Evolutionary conservation across 2,797 vertebrate genomes (phyloP).

Genomic region (Eutrigla gurnardus): DNA sequence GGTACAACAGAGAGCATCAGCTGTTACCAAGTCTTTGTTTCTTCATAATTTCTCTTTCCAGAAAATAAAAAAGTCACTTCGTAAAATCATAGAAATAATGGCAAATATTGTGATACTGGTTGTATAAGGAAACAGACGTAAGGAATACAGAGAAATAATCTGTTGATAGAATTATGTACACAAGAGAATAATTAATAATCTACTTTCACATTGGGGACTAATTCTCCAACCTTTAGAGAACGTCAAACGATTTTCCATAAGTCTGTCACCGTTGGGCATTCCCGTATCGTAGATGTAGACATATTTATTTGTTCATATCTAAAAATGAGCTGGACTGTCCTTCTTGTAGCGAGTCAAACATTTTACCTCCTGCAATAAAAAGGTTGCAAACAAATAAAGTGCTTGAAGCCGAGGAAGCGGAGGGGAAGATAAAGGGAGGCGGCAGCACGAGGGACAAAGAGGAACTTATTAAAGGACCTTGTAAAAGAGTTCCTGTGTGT

Average conservation of each 20-base stretch:
- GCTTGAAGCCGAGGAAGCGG: slow-evolving; percentile 38
- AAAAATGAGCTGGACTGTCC: neutral
- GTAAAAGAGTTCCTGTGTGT: slow-evolving; percentile 60
- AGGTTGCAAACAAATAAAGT: slow-evolving; percentile 30
- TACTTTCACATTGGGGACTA: neutral
- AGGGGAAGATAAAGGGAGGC: slow-evolving; percentile 33
- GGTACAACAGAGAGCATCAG: no score
- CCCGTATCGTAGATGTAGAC: no score
- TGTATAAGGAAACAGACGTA: neutral
- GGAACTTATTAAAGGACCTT: slow-evolving; percentile 41
- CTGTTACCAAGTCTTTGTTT: no score
- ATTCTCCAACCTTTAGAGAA: neutral
- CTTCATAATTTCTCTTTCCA: no score
- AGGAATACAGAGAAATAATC: neutral
- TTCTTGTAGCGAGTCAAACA: slow-evolving; percentile 35
- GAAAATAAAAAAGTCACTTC: no score
- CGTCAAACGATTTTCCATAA: neutral
- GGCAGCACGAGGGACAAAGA: slow-evolving; percentile 32
- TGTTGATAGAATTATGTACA: neutral
- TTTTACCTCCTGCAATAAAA: slow-evolving; percentile 57
- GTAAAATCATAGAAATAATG: no score
- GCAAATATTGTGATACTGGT: no score
- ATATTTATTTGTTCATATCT: no score
- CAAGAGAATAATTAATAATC: neutral
- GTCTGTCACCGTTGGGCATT: neutral